Evolutionary conservation across 1,140 invertebrate genomes (phyloP).

Genomic region (Armadillidium nasatum): DNA sequence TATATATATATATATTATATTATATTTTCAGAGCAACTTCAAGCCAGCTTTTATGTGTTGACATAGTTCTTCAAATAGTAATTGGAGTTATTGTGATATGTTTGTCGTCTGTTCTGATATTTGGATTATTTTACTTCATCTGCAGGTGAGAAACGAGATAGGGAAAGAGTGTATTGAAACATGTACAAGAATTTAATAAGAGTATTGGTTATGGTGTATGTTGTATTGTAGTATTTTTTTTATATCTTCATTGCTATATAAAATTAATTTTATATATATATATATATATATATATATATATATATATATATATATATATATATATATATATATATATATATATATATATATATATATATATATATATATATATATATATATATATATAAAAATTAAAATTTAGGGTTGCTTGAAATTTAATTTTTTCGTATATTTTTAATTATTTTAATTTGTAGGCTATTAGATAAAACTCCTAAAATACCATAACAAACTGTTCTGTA

Average conservation of each 20-base stretch:
- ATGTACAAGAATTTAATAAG: background rate
- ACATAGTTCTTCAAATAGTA: background rate
- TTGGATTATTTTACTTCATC: background rate
- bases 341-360: background rate
- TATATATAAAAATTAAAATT: background rate
- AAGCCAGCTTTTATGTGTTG: background rate
- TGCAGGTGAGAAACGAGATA: background rate
- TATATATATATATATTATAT: background rate
- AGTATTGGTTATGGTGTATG: background rate
- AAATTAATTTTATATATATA: background rate
- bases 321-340: constrained; percentile 6
- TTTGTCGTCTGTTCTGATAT: background rate
- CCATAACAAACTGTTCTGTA: too few species aligned
- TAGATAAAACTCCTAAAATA: too few species aligned
- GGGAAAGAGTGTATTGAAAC: too few species aligned
- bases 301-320: constrained; percentile 6
- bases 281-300: constrained; percentile 6
- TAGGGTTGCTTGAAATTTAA: too few species aligned
- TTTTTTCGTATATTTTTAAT: too few species aligned
- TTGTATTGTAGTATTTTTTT: background rate
- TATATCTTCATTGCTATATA: background rate
- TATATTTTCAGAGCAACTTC: background rate
- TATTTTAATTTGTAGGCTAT: too few species aligned
- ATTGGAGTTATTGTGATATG: background rate
- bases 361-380: constrained; percentile 6